phyloP scores from a whole-genome alignment of 1,140 invertebrate species.

The Chelonus insularis region DNA sequence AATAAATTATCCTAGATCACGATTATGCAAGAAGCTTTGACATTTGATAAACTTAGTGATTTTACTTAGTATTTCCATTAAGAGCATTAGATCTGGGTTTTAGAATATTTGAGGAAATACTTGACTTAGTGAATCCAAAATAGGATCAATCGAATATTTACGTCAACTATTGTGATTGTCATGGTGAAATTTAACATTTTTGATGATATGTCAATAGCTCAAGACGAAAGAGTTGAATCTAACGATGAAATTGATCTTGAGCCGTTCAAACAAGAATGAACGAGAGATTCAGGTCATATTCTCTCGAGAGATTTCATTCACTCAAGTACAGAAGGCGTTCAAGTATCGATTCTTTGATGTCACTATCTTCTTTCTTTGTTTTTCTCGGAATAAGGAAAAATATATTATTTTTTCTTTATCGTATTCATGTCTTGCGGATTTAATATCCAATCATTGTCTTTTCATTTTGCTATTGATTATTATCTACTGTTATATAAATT shows the following conservation, averaged over 20 bases:
- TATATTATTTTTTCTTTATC: neutral
- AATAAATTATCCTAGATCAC: no score
- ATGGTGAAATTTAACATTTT: no score
- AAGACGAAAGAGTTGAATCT: neutral
- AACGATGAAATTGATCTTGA: conserved; percentile 19
- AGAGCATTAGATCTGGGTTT: no score
- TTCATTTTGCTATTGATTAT: neutral
- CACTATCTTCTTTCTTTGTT: conserved; percentile 14
- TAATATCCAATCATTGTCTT: neutral
- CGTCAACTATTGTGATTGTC: neutral
- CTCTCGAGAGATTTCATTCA: neutral
- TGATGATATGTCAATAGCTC: no score
- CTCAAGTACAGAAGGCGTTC: neutral
- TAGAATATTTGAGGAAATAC: no score
- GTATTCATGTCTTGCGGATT: neutral
- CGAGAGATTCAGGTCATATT: neutral
- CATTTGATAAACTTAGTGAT: no score
- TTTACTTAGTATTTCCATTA: no score
- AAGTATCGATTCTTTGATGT: conserved; percentile 12
- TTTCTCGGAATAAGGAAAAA: neutral
- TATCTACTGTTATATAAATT: neutral
- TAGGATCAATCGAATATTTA: no score
- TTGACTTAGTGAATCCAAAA: no score
- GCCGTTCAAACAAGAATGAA: neutral
- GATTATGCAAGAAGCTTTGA: no score